Conservation (phyloP, 2,113 vertebrate species). For the Leiothrix lutea region DNA sequence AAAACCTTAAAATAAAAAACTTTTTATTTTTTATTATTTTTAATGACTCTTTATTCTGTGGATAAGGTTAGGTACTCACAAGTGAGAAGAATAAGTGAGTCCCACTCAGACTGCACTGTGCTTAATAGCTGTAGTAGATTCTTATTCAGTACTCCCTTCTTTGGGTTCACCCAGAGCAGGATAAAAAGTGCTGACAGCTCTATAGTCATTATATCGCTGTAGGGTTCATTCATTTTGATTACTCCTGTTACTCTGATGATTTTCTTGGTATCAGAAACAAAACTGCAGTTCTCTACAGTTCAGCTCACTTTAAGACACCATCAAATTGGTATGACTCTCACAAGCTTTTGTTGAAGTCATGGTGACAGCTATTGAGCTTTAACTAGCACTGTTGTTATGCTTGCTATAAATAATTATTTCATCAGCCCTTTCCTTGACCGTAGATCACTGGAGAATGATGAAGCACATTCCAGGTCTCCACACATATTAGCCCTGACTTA, state of each 20-base stretch:
- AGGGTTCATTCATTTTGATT: slow-evolving; percentile 28
- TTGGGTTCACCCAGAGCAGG: not conserved
- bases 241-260: not conserved
- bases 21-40: not conserved
- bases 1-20: too few relatives aligned
- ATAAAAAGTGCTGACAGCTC: not conserved
- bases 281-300: not conserved
- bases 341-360: not conserved
- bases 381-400: slow-evolving; percentile 19
- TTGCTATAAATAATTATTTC: slow-evolving; percentile 52
- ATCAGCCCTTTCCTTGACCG: not conserved
- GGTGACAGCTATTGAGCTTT: slow-evolving; percentile 1
- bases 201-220: not conserved
- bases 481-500: slow-evolving; percentile 25
- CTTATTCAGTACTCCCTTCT: not conserved
- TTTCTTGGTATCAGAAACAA: slow-evolving; percentile 11
- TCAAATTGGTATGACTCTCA: not conserved
- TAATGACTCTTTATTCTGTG: not conserved
- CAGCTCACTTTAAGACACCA: not conserved
- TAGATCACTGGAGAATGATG: slow-evolving; percentile 18
- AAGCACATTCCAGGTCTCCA: slow-evolving; percentile 25
- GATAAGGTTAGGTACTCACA: not conserved
- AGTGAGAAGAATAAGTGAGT: not conserved
- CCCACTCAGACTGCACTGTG: not conserved
- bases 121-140: not conserved